A percentile compares a stretch with the other conserved stretches of the same genome.
These are phyloP conservation scores for Thereva nobilitata DNA, from an alignment of 2,888 invertebrate genomes.

Conservation along the genomic window DNA sequence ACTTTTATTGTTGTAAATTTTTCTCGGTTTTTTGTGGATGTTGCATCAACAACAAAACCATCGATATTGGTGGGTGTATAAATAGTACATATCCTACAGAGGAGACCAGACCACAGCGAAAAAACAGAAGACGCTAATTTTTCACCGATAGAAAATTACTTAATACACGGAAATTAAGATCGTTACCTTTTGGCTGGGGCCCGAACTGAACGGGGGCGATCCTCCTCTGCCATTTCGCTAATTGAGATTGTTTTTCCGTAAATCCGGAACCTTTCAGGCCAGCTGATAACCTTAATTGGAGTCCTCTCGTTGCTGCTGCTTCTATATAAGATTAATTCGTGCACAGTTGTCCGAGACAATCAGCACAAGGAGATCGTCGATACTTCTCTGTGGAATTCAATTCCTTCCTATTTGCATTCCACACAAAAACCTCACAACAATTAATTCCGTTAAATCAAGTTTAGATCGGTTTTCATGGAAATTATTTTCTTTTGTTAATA, in stretches of 20 bases:
- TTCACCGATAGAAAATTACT: slow-evolving; percentile 33
- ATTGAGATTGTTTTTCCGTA: slow-evolving; percentile 9
- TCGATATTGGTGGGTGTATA: neutral
- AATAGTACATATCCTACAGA: neutral
- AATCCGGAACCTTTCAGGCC: slow-evolving; percentile 5
- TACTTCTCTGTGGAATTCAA: no score
- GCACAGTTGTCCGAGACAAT: no score
- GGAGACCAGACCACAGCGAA: neutral
- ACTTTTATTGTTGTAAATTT: no score
- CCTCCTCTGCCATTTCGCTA: slow-evolving; percentile 26
- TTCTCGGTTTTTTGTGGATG: neutral
- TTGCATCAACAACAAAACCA: slow-evolving; percentile 7
- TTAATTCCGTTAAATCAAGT: no score
- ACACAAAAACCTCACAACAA: no score
- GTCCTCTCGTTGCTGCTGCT: neutral
- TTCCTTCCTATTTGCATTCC: no score
- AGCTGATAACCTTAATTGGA: neutral
- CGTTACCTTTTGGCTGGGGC: slow-evolving; percentile 14
- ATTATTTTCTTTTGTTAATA: no score
- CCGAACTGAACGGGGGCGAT: slow-evolving; percentile 27
- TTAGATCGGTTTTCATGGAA: no score
- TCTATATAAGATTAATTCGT: neutral
- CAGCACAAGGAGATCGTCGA: no score
- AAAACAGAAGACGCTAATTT: slow-evolving; percentile 30
- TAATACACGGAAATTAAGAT: slow-evolving; percentile 34